These are phyloP conservation scores for Caradrina kadenii DNA, from an alignment of 2,888 invertebrate species.

Conservation along the genomic window DNA sequence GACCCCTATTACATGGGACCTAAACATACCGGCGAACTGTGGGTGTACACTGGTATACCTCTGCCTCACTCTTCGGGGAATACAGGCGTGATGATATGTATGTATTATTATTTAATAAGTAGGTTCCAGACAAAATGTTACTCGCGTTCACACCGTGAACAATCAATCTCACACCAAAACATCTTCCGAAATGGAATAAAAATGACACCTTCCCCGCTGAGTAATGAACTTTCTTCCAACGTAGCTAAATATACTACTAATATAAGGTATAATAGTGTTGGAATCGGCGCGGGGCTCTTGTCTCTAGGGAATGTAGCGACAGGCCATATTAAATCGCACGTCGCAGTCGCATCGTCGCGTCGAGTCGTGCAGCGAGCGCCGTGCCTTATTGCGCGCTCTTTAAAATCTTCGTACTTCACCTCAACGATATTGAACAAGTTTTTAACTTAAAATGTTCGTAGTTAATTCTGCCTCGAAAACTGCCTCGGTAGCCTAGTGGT, in stretches of 20 bases:
- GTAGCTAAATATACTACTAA: slow-evolving; percentile 19
- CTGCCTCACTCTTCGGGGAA: too few relatives aligned
- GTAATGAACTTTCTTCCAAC: slow-evolving; percentile 42
- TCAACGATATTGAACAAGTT: slow-evolving; percentile 72
- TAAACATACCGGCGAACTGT: too few relatives aligned
- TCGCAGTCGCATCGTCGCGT: slow-evolving; percentile 36
- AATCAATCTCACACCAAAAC: slow-evolving; percentile 18
- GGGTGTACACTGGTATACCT: too few relatives aligned
- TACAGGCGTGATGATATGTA: too few relatives aligned
- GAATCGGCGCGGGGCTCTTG: slow-evolving; percentile 55
- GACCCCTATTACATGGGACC: too few relatives aligned
- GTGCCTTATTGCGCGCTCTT: slow-evolving; percentile 69
- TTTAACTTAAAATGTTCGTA: slow-evolving; percentile 51
- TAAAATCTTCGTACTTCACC: slow-evolving; percentile 67
- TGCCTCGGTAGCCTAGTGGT: too few relatives aligned
- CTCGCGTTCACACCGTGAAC: slow-evolving; percentile 6
- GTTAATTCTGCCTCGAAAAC: slow-evolving; percentile 59
- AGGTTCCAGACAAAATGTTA: too few relatives aligned
- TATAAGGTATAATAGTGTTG: slow-evolving; percentile 34
- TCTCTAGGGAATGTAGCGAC: slow-evolving; percentile 60
- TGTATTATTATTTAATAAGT: too few relatives aligned
- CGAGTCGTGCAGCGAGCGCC: slow-evolving; percentile 20
- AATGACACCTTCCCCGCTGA: slow-evolving; percentile 15
- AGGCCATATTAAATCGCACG: slow-evolving; percentile 70
- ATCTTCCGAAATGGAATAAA: slow-evolving; percentile 23